A percentile compares a stretch with the other conserved stretches of the same genome.
Evolutionary conservation across 92 coral and sea anemone species (phyloP).

Genomic region (Desmophyllum pertusum): DNA sequence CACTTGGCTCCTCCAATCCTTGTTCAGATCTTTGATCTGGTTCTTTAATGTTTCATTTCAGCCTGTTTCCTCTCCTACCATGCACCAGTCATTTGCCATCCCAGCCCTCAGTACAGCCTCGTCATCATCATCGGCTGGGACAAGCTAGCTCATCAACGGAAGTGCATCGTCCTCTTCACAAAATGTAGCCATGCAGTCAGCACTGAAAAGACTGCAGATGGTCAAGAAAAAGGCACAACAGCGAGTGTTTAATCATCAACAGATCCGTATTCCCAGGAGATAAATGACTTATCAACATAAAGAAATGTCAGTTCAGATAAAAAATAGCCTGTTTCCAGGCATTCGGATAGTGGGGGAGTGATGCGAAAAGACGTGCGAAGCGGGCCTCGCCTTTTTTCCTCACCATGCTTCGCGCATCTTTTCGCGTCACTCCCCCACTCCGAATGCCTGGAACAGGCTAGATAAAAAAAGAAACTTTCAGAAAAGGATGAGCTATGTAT

Average conservation of each 20-base stretch:
- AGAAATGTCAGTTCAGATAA: background rate
- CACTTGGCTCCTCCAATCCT: too few species aligned
- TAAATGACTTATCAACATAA: conserved; percentile 1
- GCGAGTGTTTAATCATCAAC: conserved; percentile 85
- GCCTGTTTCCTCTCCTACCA: conserved; percentile 80
- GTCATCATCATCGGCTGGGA: conserved; percentile 37
- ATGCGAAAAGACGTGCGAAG: too few species aligned
- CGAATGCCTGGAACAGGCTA: too few species aligned
- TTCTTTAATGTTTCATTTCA: conserved; percentile 17
- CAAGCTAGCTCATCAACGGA: conserved; percentile 54
- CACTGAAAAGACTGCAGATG: conserved; percentile 93
- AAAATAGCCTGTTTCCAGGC: too few species aligned
- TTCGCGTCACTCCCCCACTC: too few species aligned
- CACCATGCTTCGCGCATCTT: too few species aligned
- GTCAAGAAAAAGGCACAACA: conserved; percentile 98
- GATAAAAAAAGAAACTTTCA: too few species aligned
- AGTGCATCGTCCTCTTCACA: conserved; percentile 66
- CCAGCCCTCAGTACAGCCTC: conserved; percentile 69
- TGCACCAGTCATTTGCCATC: conserved; percentile 90
- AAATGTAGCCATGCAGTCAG: conserved; percentile 90
- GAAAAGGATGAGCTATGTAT: too few species aligned
- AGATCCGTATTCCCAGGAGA: conserved; percentile 85
- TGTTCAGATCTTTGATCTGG: too few species aligned
- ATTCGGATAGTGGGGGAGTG: too few species aligned
- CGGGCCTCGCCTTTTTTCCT: too few species aligned